phyloP scores from a whole-genome alignment of 2,797 vertebrate genomes.

The Aythya fuligula region DNA sequence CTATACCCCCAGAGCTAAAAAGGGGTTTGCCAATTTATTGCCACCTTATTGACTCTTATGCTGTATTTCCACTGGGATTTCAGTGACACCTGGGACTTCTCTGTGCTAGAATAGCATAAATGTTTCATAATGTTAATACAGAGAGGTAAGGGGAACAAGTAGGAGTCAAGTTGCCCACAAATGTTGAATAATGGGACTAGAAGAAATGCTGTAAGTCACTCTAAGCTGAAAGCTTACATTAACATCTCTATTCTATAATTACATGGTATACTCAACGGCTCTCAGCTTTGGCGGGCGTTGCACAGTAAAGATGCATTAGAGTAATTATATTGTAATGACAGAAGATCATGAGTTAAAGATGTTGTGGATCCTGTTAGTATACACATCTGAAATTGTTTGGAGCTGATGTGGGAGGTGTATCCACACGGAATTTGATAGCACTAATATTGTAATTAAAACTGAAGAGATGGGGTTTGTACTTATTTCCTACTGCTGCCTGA shows the following conservation, averaged over 20 bases:
- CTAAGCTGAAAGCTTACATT: neutral
- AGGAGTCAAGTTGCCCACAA: neutral
- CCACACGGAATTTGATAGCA: slow-evolving; percentile 58
- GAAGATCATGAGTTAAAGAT: slow-evolving; percentile 71
- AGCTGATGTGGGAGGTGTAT: slow-evolving; percentile 37
- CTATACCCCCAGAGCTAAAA: neutral
- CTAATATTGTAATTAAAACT: slow-evolving; percentile 71
- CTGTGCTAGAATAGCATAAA: neutral
- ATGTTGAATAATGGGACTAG: neutral
- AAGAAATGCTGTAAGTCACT: slow-evolving; percentile 11
- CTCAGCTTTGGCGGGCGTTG: neutral
- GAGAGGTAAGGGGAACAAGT: neutral
- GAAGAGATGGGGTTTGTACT: slow-evolving; percentile 44
- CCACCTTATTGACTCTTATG: neutral
- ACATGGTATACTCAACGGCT: neutral
- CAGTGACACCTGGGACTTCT: neutral
- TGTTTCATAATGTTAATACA: slow-evolving; percentile 1
- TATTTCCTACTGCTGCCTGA: slow-evolving; percentile 49
- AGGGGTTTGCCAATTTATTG: neutral
- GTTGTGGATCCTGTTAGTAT: slow-evolving; percentile 20
- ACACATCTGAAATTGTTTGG: slow-evolving; percentile 62
- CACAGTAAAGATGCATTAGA: slow-evolving; percentile 63
- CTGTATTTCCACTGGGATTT: neutral
- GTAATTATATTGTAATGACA: slow-evolving; percentile 73
- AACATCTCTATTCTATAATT: slow-evolving; percentile 52